Base-by-base conservation (phyloP, 2,888 invertebrate genomes). In the Camponotus fellah region DNA sequence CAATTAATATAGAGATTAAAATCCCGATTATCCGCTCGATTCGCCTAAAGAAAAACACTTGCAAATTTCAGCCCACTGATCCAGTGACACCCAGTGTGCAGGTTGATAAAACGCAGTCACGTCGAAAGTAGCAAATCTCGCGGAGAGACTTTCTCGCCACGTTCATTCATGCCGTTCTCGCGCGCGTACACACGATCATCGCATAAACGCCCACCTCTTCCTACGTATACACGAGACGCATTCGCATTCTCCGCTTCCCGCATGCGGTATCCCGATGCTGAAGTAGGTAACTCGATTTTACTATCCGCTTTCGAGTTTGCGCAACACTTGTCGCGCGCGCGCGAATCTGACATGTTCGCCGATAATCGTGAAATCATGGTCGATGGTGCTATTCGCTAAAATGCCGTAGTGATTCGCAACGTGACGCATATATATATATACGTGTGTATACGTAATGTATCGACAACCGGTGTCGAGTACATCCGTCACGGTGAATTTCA, bases 221-320 rank as follows among this genome's bases (percentile, higher is more conserved):
- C 37, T 37, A 26, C 37, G 17, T 60, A 60, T 21, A 58, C 53
- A 62, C 60, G 49, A 53, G 53, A 60, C 37, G 79, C 69, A 77
- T 66, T 77, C 76, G 77, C 77, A 79, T 79, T 71, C 79, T 71
- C 71, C 71, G 71, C 58, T 65, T 32, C 79, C 69, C 71, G 71
- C 46, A 40, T 69, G 60, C 69, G 79, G 60, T 79, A 69, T 58
- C 43, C 40, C 66, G 64, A 75, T 64, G 43, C 60, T 60, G 46
- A 79, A 79, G 79, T 79, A 79, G 79, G 79, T 79, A 79, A 79
- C 79, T 79, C 79, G 71, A 79, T 79, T 79, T 79, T 79, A 79
- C 71, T 79, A 79, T 79, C 69, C 69, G 69, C 60, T 79, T 69
- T 71, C 79, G 79, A 60, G 79, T 79, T 79, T 79, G 79, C 79